These are phyloP conservation scores for Seira musarum DNA, from an alignment of 2,888 invertebrate species.

Conservation along the genomic window DNA sequence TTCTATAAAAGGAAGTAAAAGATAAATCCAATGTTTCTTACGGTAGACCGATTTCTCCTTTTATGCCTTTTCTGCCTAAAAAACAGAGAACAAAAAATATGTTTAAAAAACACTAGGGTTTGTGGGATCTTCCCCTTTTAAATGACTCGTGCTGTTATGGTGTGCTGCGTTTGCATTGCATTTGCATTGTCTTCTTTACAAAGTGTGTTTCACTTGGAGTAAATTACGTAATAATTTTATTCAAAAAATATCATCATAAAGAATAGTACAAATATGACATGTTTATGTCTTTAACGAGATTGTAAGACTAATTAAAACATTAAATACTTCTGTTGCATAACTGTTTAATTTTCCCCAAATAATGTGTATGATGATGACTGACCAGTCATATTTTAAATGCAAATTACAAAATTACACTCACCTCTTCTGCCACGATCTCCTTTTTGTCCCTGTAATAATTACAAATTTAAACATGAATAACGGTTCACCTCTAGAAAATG, in stretches of 20 bases:
- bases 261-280: not conserved
- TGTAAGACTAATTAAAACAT: too few relatives aligned
- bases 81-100: not conserved
- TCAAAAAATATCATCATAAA: not conserved
- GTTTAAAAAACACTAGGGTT: too few relatives aligned
- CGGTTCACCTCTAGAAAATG: too few relatives aligned
- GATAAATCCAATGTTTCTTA: conserved; percentile 38
- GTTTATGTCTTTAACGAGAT: too few relatives aligned
- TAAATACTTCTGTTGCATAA: conserved; percentile 7
- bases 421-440: conserved; percentile 56
- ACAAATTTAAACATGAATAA: too few relatives aligned
- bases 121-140: too few relatives aligned
- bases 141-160: too few relatives aligned
- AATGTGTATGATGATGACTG: too few relatives aligned
- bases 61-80: conserved; percentile 46
- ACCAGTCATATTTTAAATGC: conserved; percentile 3
- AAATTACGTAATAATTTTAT: too few relatives aligned
- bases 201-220: too few relatives aligned
- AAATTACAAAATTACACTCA: conserved; percentile 32
- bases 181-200: too few relatives aligned
- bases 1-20: conserved; percentile 24
- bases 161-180: too few relatives aligned
- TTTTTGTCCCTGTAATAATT: conserved; percentile 57
- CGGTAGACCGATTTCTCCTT: conserved; percentile 45
- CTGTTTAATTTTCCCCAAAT: conserved; percentile 24